Evolutionary conservation across 2,113 vertebrate genomes (phyloP).

Genomic region (Myrmecobius fasciatus): DNA sequence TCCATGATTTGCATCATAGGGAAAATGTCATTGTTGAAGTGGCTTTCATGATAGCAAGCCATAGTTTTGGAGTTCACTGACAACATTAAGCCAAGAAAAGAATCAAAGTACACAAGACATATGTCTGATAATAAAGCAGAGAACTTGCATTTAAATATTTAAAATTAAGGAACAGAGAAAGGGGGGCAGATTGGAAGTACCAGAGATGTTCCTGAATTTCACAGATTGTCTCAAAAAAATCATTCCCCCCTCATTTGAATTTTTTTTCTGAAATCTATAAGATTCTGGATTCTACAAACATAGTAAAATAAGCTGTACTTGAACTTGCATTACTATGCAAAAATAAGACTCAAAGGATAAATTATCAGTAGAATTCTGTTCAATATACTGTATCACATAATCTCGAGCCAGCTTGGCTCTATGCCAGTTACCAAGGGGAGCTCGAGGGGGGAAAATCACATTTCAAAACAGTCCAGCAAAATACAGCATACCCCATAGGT

Average conservation of each 20-base stretch:
- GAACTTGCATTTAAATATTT: neutral
- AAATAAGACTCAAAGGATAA: conserved; percentile 35
- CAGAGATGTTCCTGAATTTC: neutral
- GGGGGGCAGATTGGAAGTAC: neutral
- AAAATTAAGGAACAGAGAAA: neutral
- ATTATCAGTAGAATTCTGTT: conserved; percentile 23
- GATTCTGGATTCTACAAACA: conserved; percentile 19
- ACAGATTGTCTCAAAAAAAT: neutral
- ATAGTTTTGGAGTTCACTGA: neutral
- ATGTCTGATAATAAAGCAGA: neutral
- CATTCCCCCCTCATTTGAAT: neutral
- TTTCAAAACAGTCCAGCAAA: conserved; percentile 38
- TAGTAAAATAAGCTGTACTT: conserved; percentile 27
- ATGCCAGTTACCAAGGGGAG: conserved; percentile 55
- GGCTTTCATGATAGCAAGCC: neutral
- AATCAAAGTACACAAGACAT: neutral
- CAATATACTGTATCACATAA: neutral
- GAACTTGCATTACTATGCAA: conserved; percentile 24
- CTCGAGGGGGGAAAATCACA: conserved; percentile 7
- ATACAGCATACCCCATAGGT: neutral
- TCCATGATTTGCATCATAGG: neutral
- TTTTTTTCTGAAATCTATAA: neutral
- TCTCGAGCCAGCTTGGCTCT: conserved; percentile 5
- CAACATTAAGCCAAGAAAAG: neutral
- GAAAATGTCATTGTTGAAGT: neutral